Evolutionary conservation across 2,113 vertebrate species (phyloP).

Genomic region (Asarcornis scutulata): DNA sequence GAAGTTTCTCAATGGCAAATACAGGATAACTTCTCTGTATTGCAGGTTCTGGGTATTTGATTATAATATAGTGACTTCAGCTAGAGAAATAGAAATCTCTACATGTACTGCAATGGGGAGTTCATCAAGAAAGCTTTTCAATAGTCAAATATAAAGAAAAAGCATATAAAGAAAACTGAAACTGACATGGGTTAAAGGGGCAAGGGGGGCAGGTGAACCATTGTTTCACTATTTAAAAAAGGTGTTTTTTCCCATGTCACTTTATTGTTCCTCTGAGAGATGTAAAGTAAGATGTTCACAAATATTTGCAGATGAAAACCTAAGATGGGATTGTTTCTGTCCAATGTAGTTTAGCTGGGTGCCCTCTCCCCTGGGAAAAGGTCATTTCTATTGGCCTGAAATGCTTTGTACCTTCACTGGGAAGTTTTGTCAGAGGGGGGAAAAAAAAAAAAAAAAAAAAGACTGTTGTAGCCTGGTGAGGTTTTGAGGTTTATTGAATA

Average conservation of each 20-base stretch:
- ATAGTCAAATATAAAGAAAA: not conserved
- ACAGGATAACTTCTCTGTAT: not conserved
- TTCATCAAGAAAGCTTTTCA: not conserved
- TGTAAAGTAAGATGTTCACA: not conserved
- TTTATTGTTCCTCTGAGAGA: not conserved
- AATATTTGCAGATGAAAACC: not conserved
- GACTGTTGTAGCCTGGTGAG: not conserved
- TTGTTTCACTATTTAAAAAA: not conserved
- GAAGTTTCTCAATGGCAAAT: not conserved
- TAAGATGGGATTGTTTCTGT: not conserved
- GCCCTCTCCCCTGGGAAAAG: not conserved
- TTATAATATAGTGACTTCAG: not conserved
- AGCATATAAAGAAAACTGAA: not conserved
- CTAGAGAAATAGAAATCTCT: not conserved
- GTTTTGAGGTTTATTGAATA: not conserved
- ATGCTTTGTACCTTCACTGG: not conserved
- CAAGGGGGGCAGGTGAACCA: not conserved
- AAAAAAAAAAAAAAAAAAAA: not conserved
- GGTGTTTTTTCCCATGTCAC: accelerated
- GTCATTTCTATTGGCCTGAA: not conserved
- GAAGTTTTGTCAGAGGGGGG: accelerated
- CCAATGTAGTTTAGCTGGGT: not conserved
- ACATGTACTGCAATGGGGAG: not conserved
- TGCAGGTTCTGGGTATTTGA: not conserved
- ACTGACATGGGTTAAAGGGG: not conserved